Evolutionary conservation across 2,797 vertebrate genomes (phyloP).

Genomic region (Perodicticus potto): DNA sequence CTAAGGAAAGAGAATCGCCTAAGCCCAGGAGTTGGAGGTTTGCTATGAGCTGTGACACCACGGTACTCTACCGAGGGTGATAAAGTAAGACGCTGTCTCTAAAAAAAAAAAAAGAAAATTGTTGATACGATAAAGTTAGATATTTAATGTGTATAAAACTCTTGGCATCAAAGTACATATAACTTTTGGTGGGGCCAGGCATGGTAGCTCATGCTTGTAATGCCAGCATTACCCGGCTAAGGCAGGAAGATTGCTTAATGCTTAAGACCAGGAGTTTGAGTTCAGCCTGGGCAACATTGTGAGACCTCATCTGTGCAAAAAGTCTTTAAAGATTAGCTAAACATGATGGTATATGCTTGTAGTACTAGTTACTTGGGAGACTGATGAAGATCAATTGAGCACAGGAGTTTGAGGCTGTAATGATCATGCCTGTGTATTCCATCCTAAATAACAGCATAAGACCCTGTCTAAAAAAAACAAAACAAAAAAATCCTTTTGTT

Average conservation of each 20-base stretch:
- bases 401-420: neutral
- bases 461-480: neutral
- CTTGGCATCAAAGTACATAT: neutral
- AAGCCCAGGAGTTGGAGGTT: too few species aligned
- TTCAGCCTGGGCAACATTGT: neutral
- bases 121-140: neutral
- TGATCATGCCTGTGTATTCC: neutral
- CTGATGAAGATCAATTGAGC: neutral
- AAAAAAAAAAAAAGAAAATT: too few species aligned
- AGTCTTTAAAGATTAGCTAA: neutral
- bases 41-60: too few species aligned
- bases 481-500: neutral
- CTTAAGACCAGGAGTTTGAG: too few species aligned
- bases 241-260: too few species aligned
- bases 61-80: too few species aligned
- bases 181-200: neutral
- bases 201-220: too few species aligned
- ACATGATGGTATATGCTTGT: neutral
- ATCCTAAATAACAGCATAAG: neutral
- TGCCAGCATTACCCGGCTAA: too few species aligned
- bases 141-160: conserved; percentile 39
- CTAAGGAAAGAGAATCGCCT: too few species aligned
- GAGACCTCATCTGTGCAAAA: neutral
- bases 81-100: too few species aligned
- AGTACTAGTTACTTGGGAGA: neutral